Evolutionary conservation across 2,113 vertebrate genomes (phyloP).

Genomic region (Sceloporus undulatus): DNA sequence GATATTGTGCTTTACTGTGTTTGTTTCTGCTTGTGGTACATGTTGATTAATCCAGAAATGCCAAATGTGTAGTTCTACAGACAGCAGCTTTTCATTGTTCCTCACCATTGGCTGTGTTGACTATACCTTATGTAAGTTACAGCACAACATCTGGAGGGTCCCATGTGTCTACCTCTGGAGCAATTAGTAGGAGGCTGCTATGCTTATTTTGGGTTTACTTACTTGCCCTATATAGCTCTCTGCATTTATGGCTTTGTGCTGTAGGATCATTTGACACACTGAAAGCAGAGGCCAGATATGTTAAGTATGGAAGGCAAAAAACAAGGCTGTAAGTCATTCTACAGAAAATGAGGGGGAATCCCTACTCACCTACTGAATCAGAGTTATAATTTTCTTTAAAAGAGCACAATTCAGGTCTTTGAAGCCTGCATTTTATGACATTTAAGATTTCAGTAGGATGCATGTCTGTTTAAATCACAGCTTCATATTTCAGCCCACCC

Average conservation of each 20-base stretch:
- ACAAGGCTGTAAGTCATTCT: background rate
- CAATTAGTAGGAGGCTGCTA: background rate
- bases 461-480: conserved; percentile 9
- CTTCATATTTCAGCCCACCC: background rate
- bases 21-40: background rate
- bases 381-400: background rate
- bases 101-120: too few species aligned
- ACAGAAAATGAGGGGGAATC: background rate
- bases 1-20: background rate
- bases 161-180: background rate
- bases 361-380: background rate
- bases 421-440: conserved; percentile 2
- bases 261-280: background rate
- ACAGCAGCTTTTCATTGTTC: too few species aligned
- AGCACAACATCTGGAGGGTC: too few species aligned
- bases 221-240: background rate
- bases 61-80: too few species aligned
- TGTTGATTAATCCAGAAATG: background rate
- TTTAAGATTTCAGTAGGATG: background rate
- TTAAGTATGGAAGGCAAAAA: background rate
- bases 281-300: background rate
- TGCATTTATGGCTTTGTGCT: background rate
- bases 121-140: background rate
- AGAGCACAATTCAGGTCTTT: background rate
- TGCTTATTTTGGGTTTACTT: background rate